phyloP scores from a whole-genome alignment of 2,888 invertebrate species.

The Chrysolina oricalcia region DNA sequence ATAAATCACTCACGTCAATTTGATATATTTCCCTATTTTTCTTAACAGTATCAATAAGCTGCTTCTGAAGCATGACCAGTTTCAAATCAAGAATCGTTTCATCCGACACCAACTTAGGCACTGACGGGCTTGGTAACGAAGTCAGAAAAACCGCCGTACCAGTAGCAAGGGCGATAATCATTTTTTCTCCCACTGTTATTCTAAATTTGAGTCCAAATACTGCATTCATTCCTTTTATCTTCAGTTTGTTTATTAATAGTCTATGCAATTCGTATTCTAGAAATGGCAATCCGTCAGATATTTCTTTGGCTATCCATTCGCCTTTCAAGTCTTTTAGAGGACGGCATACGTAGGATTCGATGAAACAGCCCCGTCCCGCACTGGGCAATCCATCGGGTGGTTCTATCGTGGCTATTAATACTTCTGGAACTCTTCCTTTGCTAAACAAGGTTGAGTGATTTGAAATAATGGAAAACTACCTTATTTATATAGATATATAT shows the following conservation, averaged over 20 bases:
- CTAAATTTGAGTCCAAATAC: constrained; percentile 87
- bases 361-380: constrained; percentile 80
- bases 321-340: constrained; percentile 85
- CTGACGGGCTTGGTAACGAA: constrained; percentile 84
- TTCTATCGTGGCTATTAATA: constrained; percentile 91
- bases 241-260: constrained; percentile 90
- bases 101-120: constrained; percentile 82
- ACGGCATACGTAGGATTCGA: constrained; percentile 85
- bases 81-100: constrained; percentile 79
- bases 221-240: constrained; percentile 96
- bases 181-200: constrained; percentile 86
- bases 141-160: constrained; percentile 88
- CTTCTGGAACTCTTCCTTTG: constrained; percentile 91
- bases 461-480: background rate
- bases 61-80: constrained; percentile 80
- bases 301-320: constrained; percentile 92
- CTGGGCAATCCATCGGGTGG: constrained; percentile 84
- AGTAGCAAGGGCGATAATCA: constrained; percentile 90
- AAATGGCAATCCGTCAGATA: constrained; percentile 95
- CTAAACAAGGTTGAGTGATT: constrained; percentile 69
- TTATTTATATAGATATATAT: no score
- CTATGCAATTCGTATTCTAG: constrained; percentile 96
- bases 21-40: constrained; percentile 83
- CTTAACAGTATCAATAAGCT: constrained; percentile 80
- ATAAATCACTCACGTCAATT: constrained; percentile 49